Conservation (phyloP, 2,888 invertebrate genomes). For the Sarcophaga variegata region DNA sequence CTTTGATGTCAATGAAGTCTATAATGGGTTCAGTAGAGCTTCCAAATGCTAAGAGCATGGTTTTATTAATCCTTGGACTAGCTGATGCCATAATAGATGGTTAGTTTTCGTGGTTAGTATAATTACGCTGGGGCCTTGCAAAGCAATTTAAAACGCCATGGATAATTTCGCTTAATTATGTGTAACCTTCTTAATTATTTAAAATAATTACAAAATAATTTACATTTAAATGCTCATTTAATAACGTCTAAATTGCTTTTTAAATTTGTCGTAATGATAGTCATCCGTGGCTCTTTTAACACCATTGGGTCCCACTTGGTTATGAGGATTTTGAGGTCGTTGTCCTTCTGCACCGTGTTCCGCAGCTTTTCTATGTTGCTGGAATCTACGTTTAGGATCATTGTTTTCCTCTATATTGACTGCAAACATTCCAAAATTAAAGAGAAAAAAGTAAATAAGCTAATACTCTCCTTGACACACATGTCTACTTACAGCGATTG, state of each 20-base stretch:
- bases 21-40: too few relatives aligned
- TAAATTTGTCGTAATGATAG: slow-evolving; percentile 97
- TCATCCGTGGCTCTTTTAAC: slow-evolving; percentile 98
- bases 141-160: too few relatives aligned
- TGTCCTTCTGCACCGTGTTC: slow-evolving; percentile 58
- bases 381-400: slow-evolving; percentile 83
- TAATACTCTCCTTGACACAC: neutral
- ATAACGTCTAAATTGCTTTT: slow-evolving; percentile 96
- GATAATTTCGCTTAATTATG: too few relatives aligned
- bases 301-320: slow-evolving; percentile 83
- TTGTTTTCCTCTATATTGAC: slow-evolving; percentile 91
- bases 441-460: neutral
- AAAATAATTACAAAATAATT: too few relatives aligned
- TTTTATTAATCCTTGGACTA: too few relatives aligned
- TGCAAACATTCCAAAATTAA: slow-evolving; percentile 75
- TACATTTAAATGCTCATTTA: slow-evolving; percentile 78
- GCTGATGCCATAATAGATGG: too few relatives aligned
- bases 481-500: slow-evolving; percentile 89
- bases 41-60: too few relatives aligned
- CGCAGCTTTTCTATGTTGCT: slow-evolving; percentile 80
- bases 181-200: too few relatives aligned
- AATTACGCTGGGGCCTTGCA: too few relatives aligned
- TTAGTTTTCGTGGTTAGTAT: too few relatives aligned
- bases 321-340: slow-evolving; percentile 77
- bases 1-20: too few relatives aligned